These are phyloP conservation scores for Hassar affinis DNA, from an alignment of 2,113 vertebrate genomes.

Conservation along the genomic window DNA sequence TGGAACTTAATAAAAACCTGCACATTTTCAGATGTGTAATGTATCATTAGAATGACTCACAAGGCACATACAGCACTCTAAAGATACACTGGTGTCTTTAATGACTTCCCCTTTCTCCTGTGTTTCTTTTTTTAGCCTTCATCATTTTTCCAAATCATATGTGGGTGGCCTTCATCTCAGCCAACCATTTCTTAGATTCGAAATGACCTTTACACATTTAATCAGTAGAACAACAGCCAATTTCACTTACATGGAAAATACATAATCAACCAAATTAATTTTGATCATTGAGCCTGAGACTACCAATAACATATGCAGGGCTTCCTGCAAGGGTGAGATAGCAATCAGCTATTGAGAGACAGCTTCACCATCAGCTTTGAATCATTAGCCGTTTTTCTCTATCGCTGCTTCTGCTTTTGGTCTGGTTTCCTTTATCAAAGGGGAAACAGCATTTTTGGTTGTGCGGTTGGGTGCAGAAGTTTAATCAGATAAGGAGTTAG, in stretches of 20 bases:
- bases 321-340: constrained; percentile 62
- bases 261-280: neutral
- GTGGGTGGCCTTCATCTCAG: neutral
- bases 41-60: constrained; percentile 20
- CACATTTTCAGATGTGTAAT: constrained; percentile 15
- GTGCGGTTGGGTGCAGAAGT: constrained; percentile 56
- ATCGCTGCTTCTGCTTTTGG: constrained; percentile 54
- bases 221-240: neutral
- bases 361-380: constrained; percentile 51
- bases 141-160: constrained; percentile 36
- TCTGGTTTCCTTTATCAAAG: constrained; percentile 63
- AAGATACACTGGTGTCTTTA: constrained; percentile 24
- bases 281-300: constrained; percentile 5
- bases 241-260: constrained; percentile 2
- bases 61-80: neutral
- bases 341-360: constrained; percentile 55
- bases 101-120: constrained; percentile 44
- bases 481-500: constrained; percentile 51
- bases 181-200: constrained; percentile 7
- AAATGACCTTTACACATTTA: constrained; percentile 6
- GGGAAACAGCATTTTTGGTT: constrained; percentile 61
- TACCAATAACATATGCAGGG: neutral
- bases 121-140: constrained; percentile 43
- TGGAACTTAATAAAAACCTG: constrained; percentile 3
- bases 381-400: constrained; percentile 53